Conservation (phyloP, 2,113 vertebrate species). For the Sebastes fasciatus region DNA sequence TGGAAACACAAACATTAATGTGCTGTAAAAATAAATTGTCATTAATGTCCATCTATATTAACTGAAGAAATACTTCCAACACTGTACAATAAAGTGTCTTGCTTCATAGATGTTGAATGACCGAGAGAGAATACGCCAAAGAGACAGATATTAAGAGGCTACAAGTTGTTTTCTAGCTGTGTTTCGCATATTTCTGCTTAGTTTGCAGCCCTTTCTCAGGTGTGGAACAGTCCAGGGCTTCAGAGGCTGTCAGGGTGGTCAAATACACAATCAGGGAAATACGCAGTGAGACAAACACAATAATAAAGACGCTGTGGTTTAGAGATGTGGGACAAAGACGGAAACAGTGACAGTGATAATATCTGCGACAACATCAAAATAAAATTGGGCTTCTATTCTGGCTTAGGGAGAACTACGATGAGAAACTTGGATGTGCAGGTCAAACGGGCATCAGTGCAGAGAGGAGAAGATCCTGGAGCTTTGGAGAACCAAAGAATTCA, state of each 20-base stretch:
- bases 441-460: slow-evolving; percentile 41
- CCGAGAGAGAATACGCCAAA: slow-evolving; percentile 16
- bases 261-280: slow-evolving; percentile 15
- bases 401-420: neutral
- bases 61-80: neutral
- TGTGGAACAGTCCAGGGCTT: slow-evolving; percentile 21
- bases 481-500: slow-evolving; percentile 35
- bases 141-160: slow-evolving; percentile 7
- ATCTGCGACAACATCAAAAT: slow-evolving; percentile 19
- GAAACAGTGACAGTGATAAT: neutral
- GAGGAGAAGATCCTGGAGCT: slow-evolving; percentile 46
- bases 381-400: slow-evolving; percentile 43
- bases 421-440: slow-evolving; percentile 28
- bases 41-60: neutral
- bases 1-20: slow-evolving; percentile 9
- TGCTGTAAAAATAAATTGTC: neutral
- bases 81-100: slow-evolving; percentile 5
- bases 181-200: slow-evolving; percentile 19
- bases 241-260: slow-evolving; percentile 2
- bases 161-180: slow-evolving; percentile 15
- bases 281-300: slow-evolving; percentile 7
- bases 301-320: slow-evolving; percentile 4
- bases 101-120: slow-evolving; percentile 8
- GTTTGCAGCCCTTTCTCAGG: slow-evolving; percentile 11
- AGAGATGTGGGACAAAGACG: neutral